A percentile compares a stretch with the other conserved stretches of the same genome.
These are phyloP conservation scores for Noctuana brunneofusca DNA, from an alignment of 2,888 invertebrate genomes.

Conservation along the genomic window DNA sequence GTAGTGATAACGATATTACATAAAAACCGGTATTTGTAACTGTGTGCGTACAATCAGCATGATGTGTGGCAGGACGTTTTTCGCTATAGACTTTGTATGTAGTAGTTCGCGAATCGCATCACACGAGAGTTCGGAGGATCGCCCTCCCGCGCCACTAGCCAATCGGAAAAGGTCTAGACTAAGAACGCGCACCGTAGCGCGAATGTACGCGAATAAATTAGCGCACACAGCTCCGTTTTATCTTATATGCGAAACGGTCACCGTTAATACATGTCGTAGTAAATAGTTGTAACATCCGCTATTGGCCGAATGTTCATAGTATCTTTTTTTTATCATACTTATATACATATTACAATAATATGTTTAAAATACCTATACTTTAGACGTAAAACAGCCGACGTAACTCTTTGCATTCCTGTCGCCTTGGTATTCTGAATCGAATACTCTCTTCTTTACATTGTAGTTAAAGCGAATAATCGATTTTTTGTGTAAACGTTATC, in stretches of 20 bases:
- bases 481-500: constrained; percentile 15
- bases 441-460: constrained; percentile 56
- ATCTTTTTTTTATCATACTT: constrained; percentile 18
- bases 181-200: constrained; percentile 54
- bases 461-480: constrained; percentile 14
- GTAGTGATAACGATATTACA: constrained; percentile 39
- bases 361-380: constrained; percentile 2
- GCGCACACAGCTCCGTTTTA: constrained; percentile 47
- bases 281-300: constrained; percentile 23
- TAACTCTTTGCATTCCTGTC: constrained; percentile 59
- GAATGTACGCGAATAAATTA: constrained; percentile 71
- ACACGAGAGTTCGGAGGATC: constrained; percentile 80
- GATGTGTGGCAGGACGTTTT: constrained; percentile 62
- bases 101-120: constrained; percentile 74
- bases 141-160: constrained; percentile 73
- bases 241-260: constrained; percentile 26
- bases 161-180: constrained; percentile 65
- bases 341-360: constrained; percentile 43
- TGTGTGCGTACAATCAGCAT: constrained; percentile 44
- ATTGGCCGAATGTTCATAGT: constrained; percentile 25
- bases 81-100: constrained; percentile 58
- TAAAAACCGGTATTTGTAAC: constrained; percentile 20
- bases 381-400: constrained; percentile 9
- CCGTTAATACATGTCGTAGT: constrained; percentile 25
- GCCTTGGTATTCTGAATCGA: constrained; percentile 65